Evolutionary conservation across 1,140 invertebrate species (phyloP).

Genomic region (Frieseomelitta varia): DNA sequence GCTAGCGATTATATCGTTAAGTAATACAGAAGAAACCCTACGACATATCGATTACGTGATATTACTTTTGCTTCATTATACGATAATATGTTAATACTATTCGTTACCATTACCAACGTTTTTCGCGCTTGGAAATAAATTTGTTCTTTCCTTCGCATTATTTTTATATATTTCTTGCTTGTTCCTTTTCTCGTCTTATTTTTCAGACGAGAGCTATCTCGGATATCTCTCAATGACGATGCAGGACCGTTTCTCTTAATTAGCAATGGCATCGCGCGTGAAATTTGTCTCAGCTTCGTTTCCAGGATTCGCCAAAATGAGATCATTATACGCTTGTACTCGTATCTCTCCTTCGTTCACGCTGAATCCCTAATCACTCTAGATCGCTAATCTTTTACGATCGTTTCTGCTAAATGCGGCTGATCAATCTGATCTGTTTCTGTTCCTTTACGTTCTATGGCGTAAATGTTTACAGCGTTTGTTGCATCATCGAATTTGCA

Average conservation of each 20-base stretch:
- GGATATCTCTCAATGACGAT: too few relatives aligned
- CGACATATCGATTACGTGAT: slow-evolving; percentile 8
- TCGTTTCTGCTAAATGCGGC: not conserved
- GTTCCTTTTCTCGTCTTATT: too few relatives aligned
- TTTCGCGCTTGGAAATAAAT: not conserved
- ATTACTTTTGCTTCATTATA: not conserved
- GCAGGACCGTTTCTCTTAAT: not conserved
- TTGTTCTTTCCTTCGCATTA: not conserved
- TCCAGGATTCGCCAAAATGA: slow-evolving; percentile 19
- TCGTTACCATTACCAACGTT: too few relatives aligned
- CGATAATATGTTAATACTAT: not conserved
- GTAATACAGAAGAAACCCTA: slow-evolving; percentile 29
- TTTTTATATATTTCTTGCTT: too few relatives aligned
- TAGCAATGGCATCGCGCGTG: not conserved
- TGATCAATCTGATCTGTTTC: not conserved
- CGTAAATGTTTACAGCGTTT: not conserved
- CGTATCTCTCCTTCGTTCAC: not conserved
- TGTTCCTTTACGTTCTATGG: not conserved
- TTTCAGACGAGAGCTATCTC: too few relatives aligned
- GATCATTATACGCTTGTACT: slow-evolving; percentile 26
- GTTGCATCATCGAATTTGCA: not conserved
- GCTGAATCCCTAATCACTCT: not conserved
- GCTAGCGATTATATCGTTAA: slow-evolving; percentile 40
- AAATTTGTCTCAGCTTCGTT: not conserved
- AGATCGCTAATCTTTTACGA: not conserved